Percentiles rank a stretch among this genome's conserved stretches.
Evolutionary conservation across 2,113 vertebrate species (phyloP).

Genomic region (Dipodomys stephensi): DNA sequence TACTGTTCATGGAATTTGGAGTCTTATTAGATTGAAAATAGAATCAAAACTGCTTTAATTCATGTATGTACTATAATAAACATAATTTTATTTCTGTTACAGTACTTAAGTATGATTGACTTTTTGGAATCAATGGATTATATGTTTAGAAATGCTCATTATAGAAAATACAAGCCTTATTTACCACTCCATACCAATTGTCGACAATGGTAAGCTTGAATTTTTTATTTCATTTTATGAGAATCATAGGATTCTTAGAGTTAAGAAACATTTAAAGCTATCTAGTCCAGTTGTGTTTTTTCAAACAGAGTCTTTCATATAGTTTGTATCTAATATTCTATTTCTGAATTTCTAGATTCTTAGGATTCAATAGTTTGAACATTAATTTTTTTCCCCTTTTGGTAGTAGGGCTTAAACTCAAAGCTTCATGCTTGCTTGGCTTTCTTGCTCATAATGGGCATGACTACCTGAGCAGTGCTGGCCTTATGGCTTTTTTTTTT

Average conservation of each 20-base stretch:
- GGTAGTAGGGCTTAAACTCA: no score
- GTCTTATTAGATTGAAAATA: neutral
- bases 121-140: slow-evolving; percentile 95
- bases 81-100: slow-evolving; percentile 62
- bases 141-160: slow-evolving; percentile 95
- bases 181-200: slow-evolving; percentile 86
- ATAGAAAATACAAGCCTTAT: slow-evolving; percentile 94
- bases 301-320: neutral
- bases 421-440: no score
- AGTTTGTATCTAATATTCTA: neutral
- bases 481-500: no score
- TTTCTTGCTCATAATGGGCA: no score
- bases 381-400: no score
- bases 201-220: slow-evolving; percentile 90
- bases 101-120: slow-evolving; percentile 97
- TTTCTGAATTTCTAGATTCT: slow-evolving; percentile 5
- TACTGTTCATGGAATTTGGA: neutral
- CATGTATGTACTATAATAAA: neutral
- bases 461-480: no score
- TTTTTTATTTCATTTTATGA: slow-evolving; percentile 29
- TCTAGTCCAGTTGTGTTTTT: neutral
- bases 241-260: slow-evolving; percentile 43
- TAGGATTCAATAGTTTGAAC: neutral
- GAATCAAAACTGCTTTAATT: slow-evolving; percentile 52
- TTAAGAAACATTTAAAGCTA: slow-evolving; percentile 19